Evolutionary conservation across 2,113 vertebrate species (phyloP).

Genomic region (Cyrtonyx montezumae): DNA sequence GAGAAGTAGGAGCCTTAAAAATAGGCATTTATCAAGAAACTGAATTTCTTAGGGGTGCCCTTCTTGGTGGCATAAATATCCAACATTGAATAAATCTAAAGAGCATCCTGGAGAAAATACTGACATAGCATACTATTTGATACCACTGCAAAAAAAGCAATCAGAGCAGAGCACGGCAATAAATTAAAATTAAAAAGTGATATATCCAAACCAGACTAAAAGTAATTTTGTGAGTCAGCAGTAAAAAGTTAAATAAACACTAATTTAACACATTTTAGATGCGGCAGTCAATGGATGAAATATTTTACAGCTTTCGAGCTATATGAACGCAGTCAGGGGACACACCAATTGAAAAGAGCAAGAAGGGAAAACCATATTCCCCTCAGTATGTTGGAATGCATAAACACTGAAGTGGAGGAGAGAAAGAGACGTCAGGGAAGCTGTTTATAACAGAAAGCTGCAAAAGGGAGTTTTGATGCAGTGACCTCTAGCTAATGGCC

Average conservation of each 20-base stretch:
- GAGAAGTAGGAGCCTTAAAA: slow-evolving; percentile 14
- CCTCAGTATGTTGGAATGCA: neutral
- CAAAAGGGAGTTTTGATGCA: neutral
- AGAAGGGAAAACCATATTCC: neutral
- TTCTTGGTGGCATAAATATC: slow-evolving; percentile 46
- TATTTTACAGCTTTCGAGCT: slow-evolving; percentile 30
- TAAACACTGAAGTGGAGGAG: rapidly evolving
- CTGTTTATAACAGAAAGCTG: neutral
- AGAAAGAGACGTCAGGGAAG: neutral
- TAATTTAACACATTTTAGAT: slow-evolving; percentile 59
- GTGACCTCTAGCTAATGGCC: neutral
- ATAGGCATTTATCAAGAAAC: slow-evolving; percentile 40
- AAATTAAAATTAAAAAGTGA: slow-evolving; percentile 70
- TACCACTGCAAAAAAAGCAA: slow-evolving; percentile 68
- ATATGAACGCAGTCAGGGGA: neutral
- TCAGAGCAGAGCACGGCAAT: slow-evolving; percentile 61
- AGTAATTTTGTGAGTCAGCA: slow-evolving; percentile 67
- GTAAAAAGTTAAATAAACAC: slow-evolving; percentile 68
- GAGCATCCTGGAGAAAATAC: slow-evolving; percentile 55
- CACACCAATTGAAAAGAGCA: neutral
- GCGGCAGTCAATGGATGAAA: slow-evolving; percentile 45
- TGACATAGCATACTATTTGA: slow-evolving; percentile 61
- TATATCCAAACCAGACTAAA: slow-evolving; percentile 67
- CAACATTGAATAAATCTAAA: slow-evolving; percentile 49
- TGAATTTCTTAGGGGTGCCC: slow-evolving; percentile 34